Evolutionary conservation across 2,888 invertebrate genomes (phyloP), one percentile per base, ranked within the genome.

Genomic region (Hirtodrosophila histrioides): DNA sequence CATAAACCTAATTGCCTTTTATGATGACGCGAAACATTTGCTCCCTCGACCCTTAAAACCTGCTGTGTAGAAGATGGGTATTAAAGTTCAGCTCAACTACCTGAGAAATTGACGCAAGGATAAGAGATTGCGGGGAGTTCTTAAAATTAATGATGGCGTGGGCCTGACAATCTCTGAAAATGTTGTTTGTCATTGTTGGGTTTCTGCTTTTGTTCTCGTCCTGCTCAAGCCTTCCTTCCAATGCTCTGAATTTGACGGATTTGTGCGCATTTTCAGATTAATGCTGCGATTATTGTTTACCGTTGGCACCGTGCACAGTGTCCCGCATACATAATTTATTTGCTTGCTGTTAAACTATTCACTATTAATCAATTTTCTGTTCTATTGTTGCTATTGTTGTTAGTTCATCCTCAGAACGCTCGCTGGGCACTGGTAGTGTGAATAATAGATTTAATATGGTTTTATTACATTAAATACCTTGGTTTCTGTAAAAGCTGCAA

Each of bases 231-330:
- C 11, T 36, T 11, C 17, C 31, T 49, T 31, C n/a, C 44, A 36
- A 53, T 55, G 23, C 61, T 68, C 68, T 75, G 86, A 75, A 76
- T 82, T 84, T 84, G 86, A 84, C 87, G 84, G 84, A 84, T 84
- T 84, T 85, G 87, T 87, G 84, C 78, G 66, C 84, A 78, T 78
- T 82, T 87, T 72, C 82, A 87, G 84, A 87, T 87, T 84, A 85
- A 78, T 84, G 86, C 83, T 69, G 82, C 82, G 84, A 87, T 84
- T 84, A 82, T 87, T 87, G 84, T 85, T 87, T 84, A 72, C 82
- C 72, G 66, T 81, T 41, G 61, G 68, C 43, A 71, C 67, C 74
- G 70, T 60, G 78, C 45, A 82, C 82, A 66, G 78, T 82, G 82
- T 84, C 12, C 33, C 68, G 50, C 54, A 60, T 50, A 45, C 49